Percentiles rank a stretch among this genome's conserved stretches.
phyloP scores from a whole-genome alignment of 2,113 vertebrate species.

The Oreochromis tanganicae region DNA sequence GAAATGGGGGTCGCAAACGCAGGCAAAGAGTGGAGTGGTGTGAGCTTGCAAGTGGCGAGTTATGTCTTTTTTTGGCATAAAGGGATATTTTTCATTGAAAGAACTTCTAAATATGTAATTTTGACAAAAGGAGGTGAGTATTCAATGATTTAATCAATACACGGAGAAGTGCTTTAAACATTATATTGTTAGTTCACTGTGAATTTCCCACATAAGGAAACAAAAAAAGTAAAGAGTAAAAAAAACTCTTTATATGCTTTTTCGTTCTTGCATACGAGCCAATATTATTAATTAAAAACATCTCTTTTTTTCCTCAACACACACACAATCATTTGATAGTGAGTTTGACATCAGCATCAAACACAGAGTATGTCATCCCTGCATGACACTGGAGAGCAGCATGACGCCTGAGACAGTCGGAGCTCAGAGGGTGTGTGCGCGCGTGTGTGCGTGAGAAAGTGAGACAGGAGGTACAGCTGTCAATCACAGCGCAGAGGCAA shows the following conservation, averaged over 20 bases:
- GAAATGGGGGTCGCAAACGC: not conserved
- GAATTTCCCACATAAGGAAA: not conserved
- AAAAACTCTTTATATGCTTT: not conserved
- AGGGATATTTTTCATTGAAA: not conserved
- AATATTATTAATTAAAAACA: not conserved
- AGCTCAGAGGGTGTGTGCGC: not conserved
- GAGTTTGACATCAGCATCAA: slow-evolving; percentile 51
- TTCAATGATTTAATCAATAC: not conserved
- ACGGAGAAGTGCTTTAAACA: not conserved
- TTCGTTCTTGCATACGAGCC: not conserved
- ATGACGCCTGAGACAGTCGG: slow-evolving; percentile 7
- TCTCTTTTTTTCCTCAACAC: not conserved
- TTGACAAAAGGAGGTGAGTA: rapidly evolving
- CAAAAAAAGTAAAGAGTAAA: not conserved
- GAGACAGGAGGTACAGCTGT: slow-evolving; percentile 44
- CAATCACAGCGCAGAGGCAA: slow-evolving; percentile 43
- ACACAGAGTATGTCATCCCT: slow-evolving; percentile 25
- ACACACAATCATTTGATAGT: slow-evolving; percentile 9
- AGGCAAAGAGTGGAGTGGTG: not conserved
- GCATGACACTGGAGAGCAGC: slow-evolving; percentile 35
- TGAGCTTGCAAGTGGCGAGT: not conserved
- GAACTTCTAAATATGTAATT: not conserved
- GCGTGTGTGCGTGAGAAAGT: not conserved
- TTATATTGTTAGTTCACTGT: not conserved
- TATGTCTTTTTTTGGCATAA: not conserved